A percentile compares a stretch with the other conserved stretches of the same genome.
phyloP scores from a whole-genome alignment of 2,113 vertebrate genomes.

The Gadus chalcogrammus region DNA sequence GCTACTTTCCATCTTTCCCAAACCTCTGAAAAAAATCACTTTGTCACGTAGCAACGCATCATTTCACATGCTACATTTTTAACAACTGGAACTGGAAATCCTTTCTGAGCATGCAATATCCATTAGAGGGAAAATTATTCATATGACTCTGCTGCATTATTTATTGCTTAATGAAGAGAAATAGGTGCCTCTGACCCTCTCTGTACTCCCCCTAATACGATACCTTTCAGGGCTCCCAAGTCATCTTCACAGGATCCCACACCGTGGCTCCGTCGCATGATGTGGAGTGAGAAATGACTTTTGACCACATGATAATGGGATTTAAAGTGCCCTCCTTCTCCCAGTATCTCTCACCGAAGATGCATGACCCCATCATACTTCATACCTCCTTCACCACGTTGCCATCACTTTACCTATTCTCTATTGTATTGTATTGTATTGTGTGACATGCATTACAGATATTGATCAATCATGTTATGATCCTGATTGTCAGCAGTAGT shows the following conservation, averaged over 20 bases:
- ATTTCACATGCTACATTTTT: slow-evolving; percentile 79
- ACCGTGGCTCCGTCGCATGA: slow-evolving; percentile 21
- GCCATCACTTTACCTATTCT: too few species aligned
- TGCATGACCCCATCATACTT: too few species aligned
- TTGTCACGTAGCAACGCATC: slow-evolving; percentile 77
- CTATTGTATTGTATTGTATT: too few species aligned
- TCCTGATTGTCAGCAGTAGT: too few species aligned
- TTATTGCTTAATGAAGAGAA: slow-evolving; percentile 73
- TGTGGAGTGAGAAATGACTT: slow-evolving; percentile 49
- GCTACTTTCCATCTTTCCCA: slow-evolving; percentile 47
- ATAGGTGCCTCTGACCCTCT: slow-evolving; percentile 49
- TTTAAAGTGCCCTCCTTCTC: slow-evolving; percentile 56
- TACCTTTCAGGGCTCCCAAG: slow-evolving; percentile 31
- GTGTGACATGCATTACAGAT: too few species aligned
- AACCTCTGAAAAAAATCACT: slow-evolving; percentile 73
- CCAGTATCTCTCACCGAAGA: slow-evolving; percentile 25
- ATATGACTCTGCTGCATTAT: slow-evolving; percentile 77
- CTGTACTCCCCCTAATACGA: slow-evolving; percentile 50
- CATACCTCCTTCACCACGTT: too few species aligned
- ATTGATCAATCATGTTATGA: too few species aligned
- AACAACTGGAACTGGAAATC: slow-evolving; percentile 73
- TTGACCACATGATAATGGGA: slow-evolving; percentile 55
- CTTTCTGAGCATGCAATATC: slow-evolving; percentile 78
- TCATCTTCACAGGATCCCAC: slow-evolving; percentile 28
- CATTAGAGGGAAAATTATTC: slow-evolving; percentile 78